Conservation (phyloP, 2,113 vertebrate genomes). For the Galeopterus variegatus region DNA sequence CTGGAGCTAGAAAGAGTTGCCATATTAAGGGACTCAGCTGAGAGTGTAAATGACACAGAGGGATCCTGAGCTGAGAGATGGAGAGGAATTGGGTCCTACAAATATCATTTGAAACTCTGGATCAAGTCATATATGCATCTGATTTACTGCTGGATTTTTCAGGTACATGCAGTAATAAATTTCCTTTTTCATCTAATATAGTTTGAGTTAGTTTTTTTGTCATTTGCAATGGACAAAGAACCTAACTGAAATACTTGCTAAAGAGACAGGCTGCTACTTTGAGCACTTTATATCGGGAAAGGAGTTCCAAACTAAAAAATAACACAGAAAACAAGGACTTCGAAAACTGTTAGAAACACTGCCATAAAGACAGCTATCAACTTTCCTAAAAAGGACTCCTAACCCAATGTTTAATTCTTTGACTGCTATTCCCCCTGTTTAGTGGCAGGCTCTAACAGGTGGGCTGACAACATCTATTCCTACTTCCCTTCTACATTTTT, state of each 20-base stretch:
- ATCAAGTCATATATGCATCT: background rate
- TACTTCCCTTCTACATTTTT: background rate
- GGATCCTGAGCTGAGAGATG: background rate
- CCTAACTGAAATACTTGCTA: background rate
- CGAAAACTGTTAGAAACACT: background rate
- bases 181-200: background rate
- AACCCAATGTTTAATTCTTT: background rate
- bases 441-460: background rate
- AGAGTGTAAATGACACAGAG: background rate
- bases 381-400: background rate
- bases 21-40: background rate
- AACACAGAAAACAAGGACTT: background rate
- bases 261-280: background rate
- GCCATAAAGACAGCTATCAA: background rate
- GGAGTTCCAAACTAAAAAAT: constrained; percentile 23
- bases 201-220: background rate
- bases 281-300: background rate
- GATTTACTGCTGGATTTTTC: background rate
- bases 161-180: background rate
- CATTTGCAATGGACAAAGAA: background rate
- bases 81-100: background rate
- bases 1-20: background rate
- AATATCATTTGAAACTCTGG: background rate
- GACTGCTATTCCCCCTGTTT: background rate
- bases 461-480: background rate